Conservation (phyloP, 2,888 invertebrate species). For the Ommatoiulus sabulosus region DNA sequence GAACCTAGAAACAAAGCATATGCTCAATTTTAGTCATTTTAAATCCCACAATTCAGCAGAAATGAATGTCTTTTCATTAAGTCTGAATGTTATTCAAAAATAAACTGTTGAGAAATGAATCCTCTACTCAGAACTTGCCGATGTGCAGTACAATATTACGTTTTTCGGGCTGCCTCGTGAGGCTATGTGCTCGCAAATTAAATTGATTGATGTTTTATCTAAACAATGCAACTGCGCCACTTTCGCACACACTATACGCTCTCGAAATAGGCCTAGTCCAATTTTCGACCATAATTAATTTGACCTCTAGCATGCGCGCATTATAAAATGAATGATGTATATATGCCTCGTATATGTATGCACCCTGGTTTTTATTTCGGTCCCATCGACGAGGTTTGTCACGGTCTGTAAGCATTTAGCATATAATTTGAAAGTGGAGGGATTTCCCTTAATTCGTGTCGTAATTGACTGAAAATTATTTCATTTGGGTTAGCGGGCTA, state of each 20-base stretch:
- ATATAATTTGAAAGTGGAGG: constrained; percentile 45
- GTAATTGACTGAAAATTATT: constrained; percentile 39
- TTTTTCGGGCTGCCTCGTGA: not conserved
- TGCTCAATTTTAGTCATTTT: too few relatives aligned
- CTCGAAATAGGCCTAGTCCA: constrained; percentile 31
- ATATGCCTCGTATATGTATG: not conserved
- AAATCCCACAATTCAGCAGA: too few relatives aligned
- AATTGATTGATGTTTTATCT: constrained; percentile 45
- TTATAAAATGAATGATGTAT: not conserved
- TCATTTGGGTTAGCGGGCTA: constrained; percentile 38
- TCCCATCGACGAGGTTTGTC: constrained; percentile 19
- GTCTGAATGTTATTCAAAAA: too few relatives aligned
- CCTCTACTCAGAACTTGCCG: not conserved
- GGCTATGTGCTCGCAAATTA: constrained; percentile 32
- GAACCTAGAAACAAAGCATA: too few relatives aligned
- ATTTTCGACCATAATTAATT: constrained; percentile 34
- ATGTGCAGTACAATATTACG: not conserved
- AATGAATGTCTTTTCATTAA: too few relatives aligned
- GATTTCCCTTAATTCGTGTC: constrained; percentile 7
- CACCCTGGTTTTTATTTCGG: constrained; percentile 23
- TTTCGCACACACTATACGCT: constrained; percentile 20
- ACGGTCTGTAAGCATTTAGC: constrained; percentile 35
- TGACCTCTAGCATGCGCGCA: constrained; percentile 20
- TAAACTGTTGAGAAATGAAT: not conserved
- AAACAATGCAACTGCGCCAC: constrained; percentile 46